Evolutionary conservation across 1,140 invertebrate species (phyloP), one percentile per base, ranked within the genome.

Genomic region (Geopemphigus sp.): DNA sequence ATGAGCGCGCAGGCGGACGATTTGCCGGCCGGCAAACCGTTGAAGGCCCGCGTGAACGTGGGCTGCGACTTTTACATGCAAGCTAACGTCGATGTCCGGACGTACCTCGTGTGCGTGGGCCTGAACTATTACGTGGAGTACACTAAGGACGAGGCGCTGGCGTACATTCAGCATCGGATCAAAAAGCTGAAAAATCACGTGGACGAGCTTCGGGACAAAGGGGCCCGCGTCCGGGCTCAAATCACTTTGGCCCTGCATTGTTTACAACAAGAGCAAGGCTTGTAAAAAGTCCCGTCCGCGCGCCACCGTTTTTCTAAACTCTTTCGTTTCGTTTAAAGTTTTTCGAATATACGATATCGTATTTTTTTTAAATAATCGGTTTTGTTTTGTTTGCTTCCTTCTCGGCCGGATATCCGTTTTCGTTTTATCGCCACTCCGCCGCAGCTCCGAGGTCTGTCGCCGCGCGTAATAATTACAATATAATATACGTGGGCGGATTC

Each of bases 41-140:
- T 93, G 53, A 94, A 94, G 84, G 92, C 92, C 0, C 90, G 94
- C 87, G 87, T 94, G 26, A 92, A 94, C 84, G 83, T 94, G 47
- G 93, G 93, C 24, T 91, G 91, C 82, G 92, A 91, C 85, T 90
- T 92, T 66, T 93, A 91, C 82, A 88, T 93, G 83, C 89, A 93
- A 84, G 91, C 91, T 56, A 87, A 89, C 82, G 90, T 93, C 0
- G 88, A 94, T 84, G 87, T 90, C 72, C 90, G 90, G 0, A 88
- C 85, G 39, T 90, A 95, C 70, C 85, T 92, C 61, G 86, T 95
- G n/a, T 88, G 91, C 83, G 86, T 94, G 83, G 94, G 94, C 15
- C 89, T 92, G 81, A 91, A 92, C 80, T 87, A 91, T 82, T 94
- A 88, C 84, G 84, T 95, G 32, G 92, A 95, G 84, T 91, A 95